phyloP scores from a whole-genome alignment of 2,797 vertebrate species.

The Pagetopsis macropterus region DNA sequence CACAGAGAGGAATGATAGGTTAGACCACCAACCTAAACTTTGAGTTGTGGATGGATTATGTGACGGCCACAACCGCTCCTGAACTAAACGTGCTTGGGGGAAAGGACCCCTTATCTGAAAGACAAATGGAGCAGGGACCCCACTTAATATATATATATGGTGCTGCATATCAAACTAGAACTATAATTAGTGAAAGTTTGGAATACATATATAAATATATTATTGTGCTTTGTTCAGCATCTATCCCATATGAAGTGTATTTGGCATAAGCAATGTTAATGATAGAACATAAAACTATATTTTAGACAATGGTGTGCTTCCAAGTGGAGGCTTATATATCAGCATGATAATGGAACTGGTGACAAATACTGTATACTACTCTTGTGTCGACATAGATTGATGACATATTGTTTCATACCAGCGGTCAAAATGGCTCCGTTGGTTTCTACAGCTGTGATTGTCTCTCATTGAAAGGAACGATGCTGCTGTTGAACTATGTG shows the following conservation, averaged over 20 bases:
- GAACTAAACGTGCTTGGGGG: background rate
- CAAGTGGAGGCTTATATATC: background rate
- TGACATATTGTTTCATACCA: background rate
- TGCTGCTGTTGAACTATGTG: background rate
- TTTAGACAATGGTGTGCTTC: no score
- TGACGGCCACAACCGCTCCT: background rate
- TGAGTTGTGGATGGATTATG: background rate
- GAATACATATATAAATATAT: no score
- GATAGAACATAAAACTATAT: no score
- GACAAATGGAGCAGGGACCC: no score
- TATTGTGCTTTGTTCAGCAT: background rate
- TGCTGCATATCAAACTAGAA: no score
- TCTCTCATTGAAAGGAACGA: no score
- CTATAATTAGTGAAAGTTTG: no score
- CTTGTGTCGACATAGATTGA: background rate
- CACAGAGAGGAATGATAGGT: background rate
- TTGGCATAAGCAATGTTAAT: background rate
- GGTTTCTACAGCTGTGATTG: background rate
- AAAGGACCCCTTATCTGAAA: no score
- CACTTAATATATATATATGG: no score
- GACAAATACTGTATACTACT: no score
- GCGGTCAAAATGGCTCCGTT: background rate
- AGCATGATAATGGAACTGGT: background rate
- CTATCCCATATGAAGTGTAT: background rate
- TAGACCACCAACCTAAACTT: background rate